Evolutionary conservation across 2,113 vertebrate genomes (phyloP), one percentile per base, ranked within the genome.

Genomic region (Nothocercus nigrocapillus): DNA sequence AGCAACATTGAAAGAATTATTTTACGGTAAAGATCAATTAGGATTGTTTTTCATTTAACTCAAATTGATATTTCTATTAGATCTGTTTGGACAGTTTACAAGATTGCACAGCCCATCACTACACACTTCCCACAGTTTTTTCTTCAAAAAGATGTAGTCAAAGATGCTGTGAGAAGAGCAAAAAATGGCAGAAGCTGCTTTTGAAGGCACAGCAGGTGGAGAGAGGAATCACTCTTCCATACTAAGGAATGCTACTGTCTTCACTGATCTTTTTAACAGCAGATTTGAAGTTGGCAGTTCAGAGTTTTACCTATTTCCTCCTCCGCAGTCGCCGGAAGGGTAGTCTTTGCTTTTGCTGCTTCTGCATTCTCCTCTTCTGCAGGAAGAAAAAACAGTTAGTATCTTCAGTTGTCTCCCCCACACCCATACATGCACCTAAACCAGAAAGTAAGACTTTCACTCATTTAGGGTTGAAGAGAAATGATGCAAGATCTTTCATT

Each of bases 281-380:
- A 11, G 19, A 83, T 27, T 21, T 70, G 38, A 93, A 93, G 25
- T 32, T 73, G 58, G 20, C 40, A 87, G 44, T 68, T 83, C 40
- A 75, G 24, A 30, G 66, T 61, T 81, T 97, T 97, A 97, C 97
- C 97, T 97, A 97, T 94, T 74, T 98, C 98, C 68, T 98, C 98
- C 88, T 98, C 98, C 30, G 98, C 45, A 85, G 98, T 97, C 89
- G 97, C 98, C 82, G 98, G 97, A 89, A 98, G 98, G 53, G 74
- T 96, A 56, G 96, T 93, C 94, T 97, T 98, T 74, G 98, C 97
- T 96, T 98, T 98, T 84, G 97, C 96, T 95, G 98, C 95, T 84
- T 98, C 98, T 96, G 97, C 97, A 84, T 98, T 97, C 59, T 98
- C 98, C 72, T 98, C 98, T 97, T 98, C 98, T 98, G 69, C 7